Evolutionary conservation across 2,113 vertebrate species (phyloP).

Genomic region (Ancistrus triradiatus): DNA sequence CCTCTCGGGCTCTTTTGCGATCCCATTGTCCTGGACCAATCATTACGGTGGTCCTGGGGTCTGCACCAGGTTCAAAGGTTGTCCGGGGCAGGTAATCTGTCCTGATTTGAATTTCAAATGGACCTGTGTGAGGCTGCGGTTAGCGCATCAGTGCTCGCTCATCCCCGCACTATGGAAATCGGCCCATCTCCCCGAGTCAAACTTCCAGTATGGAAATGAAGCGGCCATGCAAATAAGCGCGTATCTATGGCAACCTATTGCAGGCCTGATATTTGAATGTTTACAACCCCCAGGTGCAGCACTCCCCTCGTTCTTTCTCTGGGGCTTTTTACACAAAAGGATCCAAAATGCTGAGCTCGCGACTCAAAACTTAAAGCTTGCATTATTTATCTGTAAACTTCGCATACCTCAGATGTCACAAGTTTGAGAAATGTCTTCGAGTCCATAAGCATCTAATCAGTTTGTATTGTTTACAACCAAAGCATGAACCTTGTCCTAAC

Average conservation of each 20-base stretch:
- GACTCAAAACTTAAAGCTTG: neutral
- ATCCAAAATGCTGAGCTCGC: neutral
- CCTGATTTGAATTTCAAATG: conserved; percentile 95
- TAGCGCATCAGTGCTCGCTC: conserved; percentile 60
- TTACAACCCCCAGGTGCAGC: conserved; percentile 49
- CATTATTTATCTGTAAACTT: too few relatives aligned
- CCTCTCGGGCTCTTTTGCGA: too few relatives aligned
- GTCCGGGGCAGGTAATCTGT: conserved; percentile 52
- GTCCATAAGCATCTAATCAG: too few relatives aligned
- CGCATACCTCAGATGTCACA: too few relatives aligned
- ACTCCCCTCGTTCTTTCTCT: conserved; percentile 9
- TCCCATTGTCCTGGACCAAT: neutral
- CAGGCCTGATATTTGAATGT: conserved; percentile 49
- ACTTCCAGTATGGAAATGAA: conserved; percentile 93
- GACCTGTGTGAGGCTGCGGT: conserved; percentile 61
- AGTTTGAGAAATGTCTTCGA: too few relatives aligned
- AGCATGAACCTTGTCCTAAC: too few relatives aligned
- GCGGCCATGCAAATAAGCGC: conserved; percentile 81
- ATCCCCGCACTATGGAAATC: conserved; percentile 86
- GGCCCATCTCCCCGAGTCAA: conserved; percentile 64
- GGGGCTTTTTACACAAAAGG: conserved; percentile 17
- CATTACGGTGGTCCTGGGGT: neutral
- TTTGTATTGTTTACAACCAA: too few relatives aligned
- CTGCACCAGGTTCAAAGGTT: conserved; percentile 50
- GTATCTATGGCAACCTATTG: conserved; percentile 71